A percentile compares a stretch with the other conserved stretches of the same genome.
Conservation (phyloP, 2,797 vertebrate species). For the Poeciliopsis turneri region DNA sequence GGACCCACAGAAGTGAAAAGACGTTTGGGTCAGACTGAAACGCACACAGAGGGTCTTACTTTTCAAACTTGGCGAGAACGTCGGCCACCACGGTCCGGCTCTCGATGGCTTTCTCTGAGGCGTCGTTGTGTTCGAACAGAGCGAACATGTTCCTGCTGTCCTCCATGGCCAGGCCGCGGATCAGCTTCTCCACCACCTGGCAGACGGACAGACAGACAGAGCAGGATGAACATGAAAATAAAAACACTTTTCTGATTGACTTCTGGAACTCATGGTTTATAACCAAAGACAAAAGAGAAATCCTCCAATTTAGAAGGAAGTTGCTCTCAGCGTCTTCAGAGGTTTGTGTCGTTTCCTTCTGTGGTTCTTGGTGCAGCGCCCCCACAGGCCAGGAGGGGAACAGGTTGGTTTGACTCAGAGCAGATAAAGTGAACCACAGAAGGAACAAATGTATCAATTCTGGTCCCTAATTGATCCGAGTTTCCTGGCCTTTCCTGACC, state of each 20-base stretch:
- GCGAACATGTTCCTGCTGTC: constrained; percentile 94
- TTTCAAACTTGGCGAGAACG: constrained; percentile 95
- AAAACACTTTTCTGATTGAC: not conserved
- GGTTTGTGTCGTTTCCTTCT: not conserved
- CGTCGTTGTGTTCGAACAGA: constrained; percentile 87
- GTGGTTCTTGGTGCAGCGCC: not conserved
- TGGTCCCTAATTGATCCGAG: too few relatives aligned
- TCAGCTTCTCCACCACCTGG: constrained; percentile 95
- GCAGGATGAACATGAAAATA: not conserved
- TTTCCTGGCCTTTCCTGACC: not conserved
- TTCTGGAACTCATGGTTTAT: not conserved
- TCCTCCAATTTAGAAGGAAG: not conserved
- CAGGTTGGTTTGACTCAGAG: not conserved
- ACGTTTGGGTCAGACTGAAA: not conserved
- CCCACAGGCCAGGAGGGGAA: too few relatives aligned
- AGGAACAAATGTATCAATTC: too few relatives aligned
- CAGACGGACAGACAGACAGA: too few relatives aligned
- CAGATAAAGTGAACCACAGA: not conserved
- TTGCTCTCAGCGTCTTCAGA: not conserved
- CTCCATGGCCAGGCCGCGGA: constrained; percentile 92
- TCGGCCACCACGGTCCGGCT: constrained; percentile 93
- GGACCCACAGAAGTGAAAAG: accelerated
- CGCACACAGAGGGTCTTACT: constrained; percentile 74
- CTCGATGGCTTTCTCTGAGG: constrained; percentile 92
- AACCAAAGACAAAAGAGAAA: not conserved